Base-by-base conservation (phyloP, 2,113 vertebrate species). In the Centrocercus urophasianus region DNA sequence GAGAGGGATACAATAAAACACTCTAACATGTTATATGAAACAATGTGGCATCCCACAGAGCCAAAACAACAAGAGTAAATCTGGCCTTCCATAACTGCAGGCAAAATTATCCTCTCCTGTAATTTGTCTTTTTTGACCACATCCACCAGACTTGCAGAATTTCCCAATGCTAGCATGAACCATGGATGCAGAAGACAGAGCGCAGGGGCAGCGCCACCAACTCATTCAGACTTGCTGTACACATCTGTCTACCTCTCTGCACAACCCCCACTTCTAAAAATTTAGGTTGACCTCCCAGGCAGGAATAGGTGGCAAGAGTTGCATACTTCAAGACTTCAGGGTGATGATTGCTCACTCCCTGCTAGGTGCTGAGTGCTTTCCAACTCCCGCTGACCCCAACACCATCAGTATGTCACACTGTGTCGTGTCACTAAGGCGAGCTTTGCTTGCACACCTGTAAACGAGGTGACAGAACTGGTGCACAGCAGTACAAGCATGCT, bases 41-140 rank as follows among this genome's bases (percentile, higher is more conserved):
- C 73, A 86, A 71, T 83, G 91, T 13, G 92, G 73, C 67, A 45
- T 95, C 93, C 86, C 90, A 82, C 90, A 82, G 92, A 70, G 70
- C 88, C 92, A 59, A 85, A 96, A 61, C 77, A 92, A 82, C 28
- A 36, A 79, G 70, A 43, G 1, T 24, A 90, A 92, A 78, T 86
- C 77, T 89, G 36, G 57, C 92, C 83, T 86, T 83, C 71, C 83
- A 74, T 34, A 61, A 72, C 92, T 93, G 36, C 36, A 76, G 82
- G 82, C 56, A 94, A 78, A 82, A 88, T 76, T 54, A 73, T 52
- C 48, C 36, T 69, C 47, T 93, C 43, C 59, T 15, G 36, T 60
- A 59, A 60, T 85, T 87, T 87, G 50, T 47, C 75, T 89, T 88
- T 83, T 36, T 28, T 82, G 85, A 57, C 43, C 74, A 72, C 4